These are phyloP conservation scores for Caretta caretta DNA, from an alignment of 2,113 vertebrate genomes.

Conservation along the genomic window DNA sequence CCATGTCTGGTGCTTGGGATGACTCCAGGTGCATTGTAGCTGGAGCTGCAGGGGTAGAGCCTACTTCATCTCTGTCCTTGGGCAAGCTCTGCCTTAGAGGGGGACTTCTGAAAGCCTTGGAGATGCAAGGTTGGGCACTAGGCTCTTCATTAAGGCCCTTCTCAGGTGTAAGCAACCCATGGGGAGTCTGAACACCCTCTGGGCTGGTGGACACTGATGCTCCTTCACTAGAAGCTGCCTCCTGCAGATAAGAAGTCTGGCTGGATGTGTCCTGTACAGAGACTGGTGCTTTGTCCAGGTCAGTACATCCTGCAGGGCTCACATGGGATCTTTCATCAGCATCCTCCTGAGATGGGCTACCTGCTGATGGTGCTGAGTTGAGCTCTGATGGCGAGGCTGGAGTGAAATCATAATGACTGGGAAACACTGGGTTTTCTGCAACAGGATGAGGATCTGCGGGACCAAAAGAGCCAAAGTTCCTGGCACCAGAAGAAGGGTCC, in stretches of 20 bases:
- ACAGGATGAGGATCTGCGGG: not conserved
- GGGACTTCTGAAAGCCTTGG: accelerated
- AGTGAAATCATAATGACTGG: not conserved
- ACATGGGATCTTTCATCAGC: not conserved
- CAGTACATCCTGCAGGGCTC: not conserved
- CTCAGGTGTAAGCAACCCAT: not conserved
- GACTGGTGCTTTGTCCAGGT: not conserved
- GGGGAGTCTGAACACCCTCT: not conserved
- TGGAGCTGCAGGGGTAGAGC: not conserved
- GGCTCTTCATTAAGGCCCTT: not conserved
- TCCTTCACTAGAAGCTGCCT: not conserved
- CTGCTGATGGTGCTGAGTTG: accelerated
- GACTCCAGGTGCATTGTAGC: not conserved
- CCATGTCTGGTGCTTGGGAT: not conserved
- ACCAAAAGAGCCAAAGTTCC: not conserved
- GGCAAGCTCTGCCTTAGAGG: not conserved
- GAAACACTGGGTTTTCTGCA: not conserved
- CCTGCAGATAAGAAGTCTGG: not conserved
- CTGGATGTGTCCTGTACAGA: not conserved
- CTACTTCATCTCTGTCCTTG: not conserved
- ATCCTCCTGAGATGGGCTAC: not conserved
- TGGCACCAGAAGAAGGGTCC: not conserved
- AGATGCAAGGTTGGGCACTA: not conserved
- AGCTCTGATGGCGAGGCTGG: not conserved
- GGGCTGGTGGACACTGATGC: not conserved